Conservation (phyloP, 2,113 vertebrate genomes). For the Cyprinodon brontotheroides region DNA sequence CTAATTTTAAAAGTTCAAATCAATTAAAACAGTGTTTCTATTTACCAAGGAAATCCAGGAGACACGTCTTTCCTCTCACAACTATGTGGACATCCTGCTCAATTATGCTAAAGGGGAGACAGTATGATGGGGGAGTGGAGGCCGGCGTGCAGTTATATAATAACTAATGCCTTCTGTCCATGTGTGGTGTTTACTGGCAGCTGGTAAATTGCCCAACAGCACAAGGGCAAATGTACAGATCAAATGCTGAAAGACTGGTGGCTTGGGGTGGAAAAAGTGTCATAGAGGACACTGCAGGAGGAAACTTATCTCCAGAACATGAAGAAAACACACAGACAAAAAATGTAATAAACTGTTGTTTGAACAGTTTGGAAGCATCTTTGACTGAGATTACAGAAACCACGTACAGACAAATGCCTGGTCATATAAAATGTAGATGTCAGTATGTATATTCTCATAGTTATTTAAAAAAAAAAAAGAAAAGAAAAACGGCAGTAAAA, state of each 20-base stretch:
- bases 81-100: conserved; percentile 7
- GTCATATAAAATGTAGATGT: too few relatives aligned
- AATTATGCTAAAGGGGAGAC: conserved; percentile 21
- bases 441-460: too few relatives aligned
- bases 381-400: too few relatives aligned
- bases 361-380: too few relatives aligned
- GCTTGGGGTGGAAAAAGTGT: conserved; percentile 2
- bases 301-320: conserved; percentile 11
- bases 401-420: too few relatives aligned
- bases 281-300: conserved; percentile 5
- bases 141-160: conserved; percentile 61
- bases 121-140: conserved; percentile 14
- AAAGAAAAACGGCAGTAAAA: too few relatives aligned
- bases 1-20: conserved; percentile 17
- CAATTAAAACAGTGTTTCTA: conserved; percentile 10
- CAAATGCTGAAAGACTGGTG: conserved; percentile 7
- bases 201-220: conserved; percentile 57
- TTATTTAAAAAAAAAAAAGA: too few relatives aligned
- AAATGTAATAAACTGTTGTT: too few relatives aligned
- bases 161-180: conserved; percentile 54
- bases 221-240: conserved; percentile 44
- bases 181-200: conserved; percentile 53
- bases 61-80: conserved; percentile 34
- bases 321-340: background rate
- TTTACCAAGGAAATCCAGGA: conserved; percentile 3